Percentiles rank a stretch among this genome's conserved stretches.
phyloP scores from a whole-genome alignment of 2,888 invertebrate genomes.

The Chloromyia formosa region DNA sequence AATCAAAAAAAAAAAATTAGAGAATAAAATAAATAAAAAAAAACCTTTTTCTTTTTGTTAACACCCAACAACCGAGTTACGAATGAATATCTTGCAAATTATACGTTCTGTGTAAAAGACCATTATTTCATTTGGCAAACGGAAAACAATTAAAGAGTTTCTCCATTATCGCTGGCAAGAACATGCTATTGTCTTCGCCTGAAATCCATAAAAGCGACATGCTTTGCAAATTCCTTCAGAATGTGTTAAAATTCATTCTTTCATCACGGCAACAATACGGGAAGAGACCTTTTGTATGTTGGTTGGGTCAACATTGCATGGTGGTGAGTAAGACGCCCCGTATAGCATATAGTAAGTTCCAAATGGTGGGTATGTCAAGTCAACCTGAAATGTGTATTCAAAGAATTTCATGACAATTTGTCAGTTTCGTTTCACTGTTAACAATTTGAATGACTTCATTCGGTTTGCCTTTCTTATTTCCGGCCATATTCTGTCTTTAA shows the following conservation, averaged over 20 bases:
- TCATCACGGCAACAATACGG: background rate
- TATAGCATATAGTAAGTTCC: too few species aligned
- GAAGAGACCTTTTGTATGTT: background rate
- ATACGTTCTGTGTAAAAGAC: background rate
- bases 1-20: too few species aligned
- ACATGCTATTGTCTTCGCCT: background rate
- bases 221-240: background rate
- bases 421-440: background rate
- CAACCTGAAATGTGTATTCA: background rate
- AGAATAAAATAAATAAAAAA: too few species aligned
- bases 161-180: background rate
- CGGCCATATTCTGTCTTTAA: too few species aligned
- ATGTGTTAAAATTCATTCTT: background rate
- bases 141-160: conserved; percentile 1
- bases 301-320: background rate
- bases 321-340: conserved; percentile 1
- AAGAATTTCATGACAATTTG: conserved; percentile 18
- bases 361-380: too few species aligned
- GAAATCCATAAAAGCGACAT: background rate
- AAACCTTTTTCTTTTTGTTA: too few species aligned
- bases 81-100: background rate
- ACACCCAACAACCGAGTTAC: background rate
- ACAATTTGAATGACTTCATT: background rate
- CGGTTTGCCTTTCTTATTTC: conserved; percentile 6
- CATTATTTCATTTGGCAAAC: background rate